These are phyloP conservation scores for Sanderia malayensis DNA, from an alignment of 30 jellyfish, hydroid and myxozoan species.

Conservation along the genomic window DNA sequence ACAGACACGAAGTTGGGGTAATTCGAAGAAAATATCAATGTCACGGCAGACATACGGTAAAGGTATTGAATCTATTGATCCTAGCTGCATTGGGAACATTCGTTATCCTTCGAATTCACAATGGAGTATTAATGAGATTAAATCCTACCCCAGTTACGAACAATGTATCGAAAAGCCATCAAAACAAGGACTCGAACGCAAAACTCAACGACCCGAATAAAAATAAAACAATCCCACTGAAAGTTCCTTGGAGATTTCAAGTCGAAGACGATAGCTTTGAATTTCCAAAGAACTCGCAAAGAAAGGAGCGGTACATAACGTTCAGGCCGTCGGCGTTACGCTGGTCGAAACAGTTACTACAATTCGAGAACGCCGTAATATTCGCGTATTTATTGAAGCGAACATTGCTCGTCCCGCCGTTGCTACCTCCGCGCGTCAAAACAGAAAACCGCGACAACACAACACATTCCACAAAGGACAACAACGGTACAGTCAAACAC, in stretches of 20 bases:
- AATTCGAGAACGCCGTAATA: constrained; percentile 81
- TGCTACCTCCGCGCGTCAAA: constrained; percentile 16
- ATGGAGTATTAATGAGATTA: background rate
- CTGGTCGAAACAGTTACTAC: constrained; percentile 76
- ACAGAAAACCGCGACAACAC: background rate
- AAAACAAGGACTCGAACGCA: background rate
- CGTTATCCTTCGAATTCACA: background rate
- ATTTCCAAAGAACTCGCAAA: constrained; percentile 39
- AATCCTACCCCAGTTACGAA: background rate
- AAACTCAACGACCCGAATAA: constrained; percentile 12
- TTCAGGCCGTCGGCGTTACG: constrained; percentile 52
- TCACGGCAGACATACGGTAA: background rate
- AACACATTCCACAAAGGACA: background rate
- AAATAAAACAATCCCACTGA: constrained; percentile 11
- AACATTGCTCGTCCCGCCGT: constrained; percentile 79
- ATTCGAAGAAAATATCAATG: background rate
- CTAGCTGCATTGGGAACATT: background rate
- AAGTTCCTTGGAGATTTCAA: constrained; percentile 91
- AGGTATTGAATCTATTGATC: constrained; percentile 5
- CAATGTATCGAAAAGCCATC: background rate
- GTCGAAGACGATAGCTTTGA: constrained; percentile 86
- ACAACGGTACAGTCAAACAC: background rate
- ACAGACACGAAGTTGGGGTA: background rate
- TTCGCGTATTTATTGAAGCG: constrained; percentile 74
- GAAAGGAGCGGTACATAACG: constrained; percentile 31